Evolutionary conservation across 2,797 vertebrate genomes (phyloP), one percentile per base, ranked within the genome.

Genomic region (Fratercula arctica): DNA sequence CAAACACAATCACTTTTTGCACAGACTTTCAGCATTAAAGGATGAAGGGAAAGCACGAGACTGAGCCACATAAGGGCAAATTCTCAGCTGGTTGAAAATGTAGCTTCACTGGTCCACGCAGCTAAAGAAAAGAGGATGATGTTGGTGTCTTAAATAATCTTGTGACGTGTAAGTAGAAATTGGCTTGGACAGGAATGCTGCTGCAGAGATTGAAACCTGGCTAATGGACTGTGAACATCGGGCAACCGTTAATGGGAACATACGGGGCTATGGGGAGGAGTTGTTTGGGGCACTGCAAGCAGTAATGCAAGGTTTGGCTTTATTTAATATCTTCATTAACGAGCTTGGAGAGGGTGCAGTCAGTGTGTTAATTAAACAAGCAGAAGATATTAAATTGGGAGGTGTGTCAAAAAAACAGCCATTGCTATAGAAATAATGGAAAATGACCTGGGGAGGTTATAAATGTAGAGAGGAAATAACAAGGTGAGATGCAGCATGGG

Each of bases 311-410:
- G 81, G 72, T 92, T 94, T 95, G 87, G 61, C 61, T 93, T 89
- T 93, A 87, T 95, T 95, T 95, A 93, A 96, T 92, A 41, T 89
- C 82, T 93, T 94, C 90, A 94, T 96, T 96, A 95, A 94, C 0
- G 13, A 91, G 46, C 74, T 92, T 73, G 93, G 85, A 93, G 64
- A 94, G 63, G 83, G 63, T 90, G 78, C 86, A 95, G 79, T 67
- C 91, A 53, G 48, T 72, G 54, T 81, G 86, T 92, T 95, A 95
- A 96, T 96, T 93, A 95, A 92, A 89, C 75, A 61, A 92, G 73
- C 50, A 78, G 82, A 91, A 92, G 89, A 78, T 87, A 93, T 70
- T 93, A 94, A 94, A 96, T 3, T 81, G 87, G 59, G 78, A 91
- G 90, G 90, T 91, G 64, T 89, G 75, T 96, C 75, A 80, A 87